Conservation (phyloP, 2,797 vertebrate species). For the Falco concolor region DNA sequence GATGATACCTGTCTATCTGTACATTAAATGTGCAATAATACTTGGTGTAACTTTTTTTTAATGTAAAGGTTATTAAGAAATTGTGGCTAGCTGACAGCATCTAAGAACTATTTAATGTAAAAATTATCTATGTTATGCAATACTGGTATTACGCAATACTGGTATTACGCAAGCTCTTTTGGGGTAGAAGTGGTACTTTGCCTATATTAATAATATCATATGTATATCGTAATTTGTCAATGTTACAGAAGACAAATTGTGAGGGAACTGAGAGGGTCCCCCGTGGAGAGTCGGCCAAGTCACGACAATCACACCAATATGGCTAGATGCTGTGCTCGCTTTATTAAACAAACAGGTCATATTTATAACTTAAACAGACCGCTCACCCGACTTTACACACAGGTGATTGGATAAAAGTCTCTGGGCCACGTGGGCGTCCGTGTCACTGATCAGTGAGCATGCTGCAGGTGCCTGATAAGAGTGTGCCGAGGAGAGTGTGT, state of each 20-base stretch:
- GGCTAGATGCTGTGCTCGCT: too few relatives aligned
- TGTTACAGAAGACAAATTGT: not conserved
- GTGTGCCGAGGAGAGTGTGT: too few relatives aligned
- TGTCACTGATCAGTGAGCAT: too few relatives aligned
- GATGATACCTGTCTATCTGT: not conserved
- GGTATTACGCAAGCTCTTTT: not conserved
- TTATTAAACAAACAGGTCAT: too few relatives aligned
- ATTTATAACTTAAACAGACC: too few relatives aligned
- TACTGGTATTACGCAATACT: not conserved
- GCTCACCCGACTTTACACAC: too few relatives aligned
- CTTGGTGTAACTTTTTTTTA: too few relatives aligned
- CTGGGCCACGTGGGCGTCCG: too few relatives aligned
- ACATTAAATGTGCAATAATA: not conserved
- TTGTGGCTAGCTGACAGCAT: not conserved
- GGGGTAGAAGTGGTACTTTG: not conserved
- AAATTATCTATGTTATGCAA: not conserved
- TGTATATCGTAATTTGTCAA: not conserved
- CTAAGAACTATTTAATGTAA: not conserved
- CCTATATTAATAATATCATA: not conserved
- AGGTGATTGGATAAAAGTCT: too few relatives aligned
- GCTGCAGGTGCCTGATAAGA: too few relatives aligned
- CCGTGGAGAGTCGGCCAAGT: too few relatives aligned
- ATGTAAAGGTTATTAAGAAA: not conserved
- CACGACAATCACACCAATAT: too few relatives aligned
- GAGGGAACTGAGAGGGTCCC: not conserved